phyloP scores from a whole-genome alignment of 2,888 invertebrate genomes.

The Bombylius discolor region DNA sequence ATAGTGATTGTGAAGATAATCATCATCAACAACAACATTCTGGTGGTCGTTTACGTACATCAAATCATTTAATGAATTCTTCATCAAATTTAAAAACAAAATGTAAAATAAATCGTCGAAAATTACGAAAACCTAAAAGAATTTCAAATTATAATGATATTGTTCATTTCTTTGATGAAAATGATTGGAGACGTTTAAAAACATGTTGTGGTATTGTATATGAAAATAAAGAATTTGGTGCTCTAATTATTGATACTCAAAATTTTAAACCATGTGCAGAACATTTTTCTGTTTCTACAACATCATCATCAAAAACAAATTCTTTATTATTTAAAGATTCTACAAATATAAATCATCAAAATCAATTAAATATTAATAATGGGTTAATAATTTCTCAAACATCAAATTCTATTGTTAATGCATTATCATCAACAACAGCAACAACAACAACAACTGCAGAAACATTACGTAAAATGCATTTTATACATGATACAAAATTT shows the following conservation, averaged over 20 bases:
- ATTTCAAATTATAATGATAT: constrained; percentile 20
- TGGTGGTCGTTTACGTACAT: constrained; percentile 10
- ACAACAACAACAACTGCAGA: neutral
- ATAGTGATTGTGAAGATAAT: constrained; percentile 24
- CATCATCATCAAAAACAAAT: too few relatives aligned
- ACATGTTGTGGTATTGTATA: constrained; percentile 31
- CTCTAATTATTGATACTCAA: constrained; percentile 28
- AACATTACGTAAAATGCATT: too few relatives aligned
- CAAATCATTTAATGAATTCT: neutral
- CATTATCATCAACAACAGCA: neutral
- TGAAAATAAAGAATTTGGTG: constrained; percentile 20
- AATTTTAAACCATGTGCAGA: constrained; percentile 27
- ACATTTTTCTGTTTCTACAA: constrained; percentile 17
- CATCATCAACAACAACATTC: constrained; percentile 8
- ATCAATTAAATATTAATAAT: neutral
- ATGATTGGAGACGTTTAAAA: constrained; percentile 25
- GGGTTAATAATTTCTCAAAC: neutral
- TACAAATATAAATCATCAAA: too few relatives aligned
- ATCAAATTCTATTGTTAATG: neutral
- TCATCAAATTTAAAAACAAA: neutral
- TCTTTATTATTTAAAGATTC: too few relatives aligned
- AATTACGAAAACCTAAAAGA: constrained; percentile 26
- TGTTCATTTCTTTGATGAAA: constrained; percentile 28
- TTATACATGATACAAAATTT: too few relatives aligned
- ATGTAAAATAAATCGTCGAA: constrained; percentile 23